phyloP scores from a whole-genome alignment of 2,113 vertebrate species.

The Pionites leucogaster region DNA sequence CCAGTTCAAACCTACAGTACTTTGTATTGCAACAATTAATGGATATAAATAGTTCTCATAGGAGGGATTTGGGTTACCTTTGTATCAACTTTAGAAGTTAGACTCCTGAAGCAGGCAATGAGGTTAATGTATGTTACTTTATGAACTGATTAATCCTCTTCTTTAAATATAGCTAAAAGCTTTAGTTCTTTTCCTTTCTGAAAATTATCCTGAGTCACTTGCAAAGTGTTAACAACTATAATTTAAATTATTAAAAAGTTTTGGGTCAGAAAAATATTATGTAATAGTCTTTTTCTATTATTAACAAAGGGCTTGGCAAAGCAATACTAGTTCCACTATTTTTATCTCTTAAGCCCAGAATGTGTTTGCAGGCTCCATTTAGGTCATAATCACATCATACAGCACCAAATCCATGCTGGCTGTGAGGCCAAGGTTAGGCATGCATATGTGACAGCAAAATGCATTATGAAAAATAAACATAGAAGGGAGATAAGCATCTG shows the following conservation, averaged over 20 bases:
- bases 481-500: background rate
- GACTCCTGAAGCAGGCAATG: slow-evolving; percentile 64
- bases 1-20: slow-evolving; percentile 61
- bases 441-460: background rate
- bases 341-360: background rate
- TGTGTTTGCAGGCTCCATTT: background rate
- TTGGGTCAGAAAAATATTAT: slow-evolving; percentile 31
- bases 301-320: background rate
- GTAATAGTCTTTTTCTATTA: background rate
- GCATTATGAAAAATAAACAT: background rate
- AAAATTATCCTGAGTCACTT: slow-evolving; percentile 41
- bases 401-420: background rate
- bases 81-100: slow-evolving; percentile 78
- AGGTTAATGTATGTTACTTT: slow-evolving; percentile 66
- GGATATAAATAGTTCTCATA: slow-evolving; percentile 74
- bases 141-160: slow-evolving; percentile 55
- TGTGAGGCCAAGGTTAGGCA: background rate
- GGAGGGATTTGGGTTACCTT: slow-evolving; percentile 72
- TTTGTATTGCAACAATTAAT: slow-evolving; percentile 80
- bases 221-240: slow-evolving; percentile 26
- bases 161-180: slow-evolving; percentile 58
- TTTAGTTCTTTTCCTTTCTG: slow-evolving; percentile 49
- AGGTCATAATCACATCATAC: background rate
- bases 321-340: background rate
- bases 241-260: slow-evolving; percentile 35